phyloP scores from a whole-genome alignment of 2,113 vertebrate genomes.

The Clupea harengus region DNA sequence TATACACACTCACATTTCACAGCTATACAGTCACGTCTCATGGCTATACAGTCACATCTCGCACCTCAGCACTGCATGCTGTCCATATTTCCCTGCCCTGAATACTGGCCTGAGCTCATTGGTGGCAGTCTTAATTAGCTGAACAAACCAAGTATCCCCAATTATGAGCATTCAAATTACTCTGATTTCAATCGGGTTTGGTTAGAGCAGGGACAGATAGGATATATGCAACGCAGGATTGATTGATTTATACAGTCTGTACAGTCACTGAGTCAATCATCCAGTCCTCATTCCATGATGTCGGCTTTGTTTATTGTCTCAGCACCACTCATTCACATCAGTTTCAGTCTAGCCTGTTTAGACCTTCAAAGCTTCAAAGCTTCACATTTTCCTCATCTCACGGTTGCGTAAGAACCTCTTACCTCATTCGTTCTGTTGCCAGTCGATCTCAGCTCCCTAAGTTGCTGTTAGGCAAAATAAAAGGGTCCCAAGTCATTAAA shows the following conservation, averaged over 20 bases:
- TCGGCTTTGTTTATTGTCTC: not conserved
- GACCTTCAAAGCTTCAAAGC: not conserved
- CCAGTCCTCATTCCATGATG: not conserved
- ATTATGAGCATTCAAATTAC: no score
- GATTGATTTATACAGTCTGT: not conserved
- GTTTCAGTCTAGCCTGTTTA: not conserved
- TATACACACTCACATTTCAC: not conserved
- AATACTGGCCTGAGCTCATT: no score
- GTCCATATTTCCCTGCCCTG: no score
- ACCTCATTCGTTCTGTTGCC: constrained; percentile 82
- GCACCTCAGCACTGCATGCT: no score
- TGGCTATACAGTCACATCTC: no score
- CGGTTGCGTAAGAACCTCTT: constrained; percentile 29
- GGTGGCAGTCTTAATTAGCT: no score
- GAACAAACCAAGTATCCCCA: no score
- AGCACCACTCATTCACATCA: not conserved
- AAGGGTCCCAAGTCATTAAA: no score
- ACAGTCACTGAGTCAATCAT: not conserved
- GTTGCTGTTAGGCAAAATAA: constrained; percentile 68
- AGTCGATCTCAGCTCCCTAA: constrained; percentile 80
- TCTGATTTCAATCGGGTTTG: not conserved
- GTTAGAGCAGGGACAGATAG: not conserved
- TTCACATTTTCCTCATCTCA: not conserved
- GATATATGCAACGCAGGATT: not conserved
- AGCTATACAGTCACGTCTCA: not conserved